Conservation (phyloP, 2,797 vertebrate genomes). For the Centropyge bicolor region DNA sequence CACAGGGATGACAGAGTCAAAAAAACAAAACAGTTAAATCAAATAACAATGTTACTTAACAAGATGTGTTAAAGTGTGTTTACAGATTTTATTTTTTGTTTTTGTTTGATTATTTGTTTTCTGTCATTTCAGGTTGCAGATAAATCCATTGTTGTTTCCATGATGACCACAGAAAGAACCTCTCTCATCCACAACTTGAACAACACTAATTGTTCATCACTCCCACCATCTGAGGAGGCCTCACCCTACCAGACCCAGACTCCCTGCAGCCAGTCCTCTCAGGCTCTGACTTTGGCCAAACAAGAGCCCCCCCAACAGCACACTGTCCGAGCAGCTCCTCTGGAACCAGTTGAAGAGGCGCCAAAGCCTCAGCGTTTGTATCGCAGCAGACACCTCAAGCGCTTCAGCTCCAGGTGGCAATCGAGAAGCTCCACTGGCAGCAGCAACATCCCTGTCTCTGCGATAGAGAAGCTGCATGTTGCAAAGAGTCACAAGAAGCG, state of each 20-base stretch:
- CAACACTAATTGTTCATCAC: slow-evolving; percentile 35
- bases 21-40: too few relatives aligned
- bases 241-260: slow-evolving; percentile 50
- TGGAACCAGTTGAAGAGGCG: slow-evolving; percentile 65
- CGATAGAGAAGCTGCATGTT: neutral
- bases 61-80: too few relatives aligned
- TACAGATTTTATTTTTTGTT: too few relatives aligned
- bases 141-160: slow-evolving; percentile 39
- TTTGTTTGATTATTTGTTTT: slow-evolving; percentile 4
- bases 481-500: slow-evolving; percentile 79
- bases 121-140: slow-evolving; percentile 50
- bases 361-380: slow-evolving; percentile 48
- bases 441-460: slow-evolving; percentile 58
- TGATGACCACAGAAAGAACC: slow-evolving; percentile 41
- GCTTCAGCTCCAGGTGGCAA: slow-evolving; percentile 70
- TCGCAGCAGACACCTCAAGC: slow-evolving; percentile 59
- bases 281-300: neutral
- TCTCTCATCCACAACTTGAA: slow-evolving; percentile 57
- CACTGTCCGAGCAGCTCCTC: neutral
- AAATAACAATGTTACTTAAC: too few relatives aligned
- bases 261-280: slow-evolving; percentile 29
- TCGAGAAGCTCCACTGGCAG: slow-evolving; percentile 59
- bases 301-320: slow-evolving; percentile 38
- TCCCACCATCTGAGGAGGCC: slow-evolving; percentile 18
- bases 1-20: too few relatives aligned